A percentile compares a stretch with the other conserved stretches of the same genome.
phyloP scores from a whole-genome alignment of 2,888 invertebrate species.

The Byasa hedistus region DNA sequence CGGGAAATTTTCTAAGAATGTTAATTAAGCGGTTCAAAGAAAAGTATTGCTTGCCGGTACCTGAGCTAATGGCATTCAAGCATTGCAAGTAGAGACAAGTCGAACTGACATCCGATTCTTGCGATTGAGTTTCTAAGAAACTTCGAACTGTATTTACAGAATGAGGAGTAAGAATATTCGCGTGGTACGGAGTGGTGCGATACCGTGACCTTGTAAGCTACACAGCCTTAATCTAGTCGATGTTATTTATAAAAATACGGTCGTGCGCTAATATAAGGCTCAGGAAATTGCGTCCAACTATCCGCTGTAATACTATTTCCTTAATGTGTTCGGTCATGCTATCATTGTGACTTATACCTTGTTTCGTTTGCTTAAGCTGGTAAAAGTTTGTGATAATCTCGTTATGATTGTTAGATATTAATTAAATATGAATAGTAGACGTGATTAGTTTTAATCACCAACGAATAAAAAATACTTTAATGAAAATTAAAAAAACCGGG shows the following conservation, averaged over 20 bases:
- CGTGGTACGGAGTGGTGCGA: conserved; percentile 76
- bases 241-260: conserved; percentile 51
- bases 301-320: conserved; percentile 9
- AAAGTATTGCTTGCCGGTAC: conserved; percentile 17
- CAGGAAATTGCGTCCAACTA: conserved; percentile 19
- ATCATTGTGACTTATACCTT: not conserved
- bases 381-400: not conserved
- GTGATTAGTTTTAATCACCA: not conserved
- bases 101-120: conserved; percentile 24
- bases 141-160: conserved; percentile 30
- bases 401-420: not conserved
- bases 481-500: not conserved
- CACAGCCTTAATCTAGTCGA: conserved; percentile 50
- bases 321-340: conserved; percentile 20
- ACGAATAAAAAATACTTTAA: not conserved
- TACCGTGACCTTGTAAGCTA: conserved; percentile 66
- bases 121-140: conserved; percentile 33
- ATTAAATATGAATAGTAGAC: not conserved
- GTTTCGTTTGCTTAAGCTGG: not conserved
- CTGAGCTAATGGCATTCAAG: conserved; percentile 19
- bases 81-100: conserved; percentile 19
- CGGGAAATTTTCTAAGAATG: conserved; percentile 17
- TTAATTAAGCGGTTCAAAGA: conserved; percentile 20
- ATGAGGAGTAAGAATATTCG: conserved; percentile 43
- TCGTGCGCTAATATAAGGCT: conserved; percentile 30